These are phyloP conservation scores for Buathra laborator DNA, from an alignment of 2,888 invertebrate genomes.

Conservation along the genomic window DNA sequence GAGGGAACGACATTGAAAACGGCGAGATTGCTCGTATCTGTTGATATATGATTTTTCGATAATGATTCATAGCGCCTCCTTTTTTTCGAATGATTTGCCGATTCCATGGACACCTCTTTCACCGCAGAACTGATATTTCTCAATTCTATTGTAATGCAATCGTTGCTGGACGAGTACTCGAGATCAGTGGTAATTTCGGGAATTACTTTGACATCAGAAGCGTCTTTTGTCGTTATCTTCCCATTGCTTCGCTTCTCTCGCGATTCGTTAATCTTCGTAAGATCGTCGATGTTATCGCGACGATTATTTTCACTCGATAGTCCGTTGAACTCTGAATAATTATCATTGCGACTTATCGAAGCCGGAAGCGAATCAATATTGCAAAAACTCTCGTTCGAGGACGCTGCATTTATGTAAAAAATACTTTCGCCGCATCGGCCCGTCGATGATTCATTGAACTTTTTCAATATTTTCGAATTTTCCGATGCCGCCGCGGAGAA, in stretches of 20 bases:
- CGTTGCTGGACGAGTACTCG: background rate
- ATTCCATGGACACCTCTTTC: constrained; percentile 22
- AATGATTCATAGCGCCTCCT: background rate
- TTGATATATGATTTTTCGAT: constrained; percentile 43
- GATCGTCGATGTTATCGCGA: background rate
- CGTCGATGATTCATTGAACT: background rate
- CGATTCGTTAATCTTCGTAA: background rate
- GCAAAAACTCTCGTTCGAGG: constrained; percentile 47
- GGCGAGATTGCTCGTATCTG: constrained; percentile 51
- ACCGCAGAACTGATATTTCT: constrained; percentile 26
- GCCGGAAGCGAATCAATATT: constrained; percentile 24
- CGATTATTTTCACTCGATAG: background rate
- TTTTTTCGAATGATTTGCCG: background rate
- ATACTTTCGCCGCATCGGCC: constrained; percentile 20
- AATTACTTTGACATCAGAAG: background rate
- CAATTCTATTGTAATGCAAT: constrained; percentile 39
- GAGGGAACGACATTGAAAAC: constrained; percentile 14
- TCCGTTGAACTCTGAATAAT: background rate
- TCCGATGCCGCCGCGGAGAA: constrained; percentile 30
- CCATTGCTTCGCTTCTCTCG: background rate
- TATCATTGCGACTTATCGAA: constrained; percentile 3
- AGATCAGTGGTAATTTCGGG: constrained; percentile 1
- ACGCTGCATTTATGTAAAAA: constrained; percentile 49
- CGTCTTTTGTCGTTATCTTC: background rate
- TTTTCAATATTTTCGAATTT: constrained; percentile 12